phyloP scores from a whole-genome alignment of 2,888 invertebrate species.

The Horisme vitalbata region DNA sequence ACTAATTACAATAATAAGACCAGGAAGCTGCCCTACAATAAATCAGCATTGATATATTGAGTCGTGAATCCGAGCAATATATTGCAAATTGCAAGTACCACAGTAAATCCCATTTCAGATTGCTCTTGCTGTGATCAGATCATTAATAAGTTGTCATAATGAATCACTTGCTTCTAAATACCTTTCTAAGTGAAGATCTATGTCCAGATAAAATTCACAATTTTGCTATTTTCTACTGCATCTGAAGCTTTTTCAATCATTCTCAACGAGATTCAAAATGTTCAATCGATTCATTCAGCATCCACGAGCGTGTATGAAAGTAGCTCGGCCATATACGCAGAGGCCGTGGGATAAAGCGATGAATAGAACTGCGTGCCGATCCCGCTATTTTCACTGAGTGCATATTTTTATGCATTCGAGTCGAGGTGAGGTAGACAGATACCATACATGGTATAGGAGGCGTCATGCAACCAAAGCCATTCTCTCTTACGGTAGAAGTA shows the following conservation, averaged over 20 bases:
- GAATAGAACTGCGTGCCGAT: constrained; percentile 7
- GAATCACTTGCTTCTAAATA: constrained; percentile 11
- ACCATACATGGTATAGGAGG: too few species aligned
- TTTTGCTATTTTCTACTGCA: not conserved
- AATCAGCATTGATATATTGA: constrained; percentile 11
- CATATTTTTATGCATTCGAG: not conserved
- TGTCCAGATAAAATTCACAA: too few species aligned
- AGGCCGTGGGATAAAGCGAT: constrained; percentile 29
- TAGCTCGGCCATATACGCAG: constrained; percentile 16
- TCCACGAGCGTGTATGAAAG: constrained; percentile 20
- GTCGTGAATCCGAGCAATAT: constrained; percentile 9
- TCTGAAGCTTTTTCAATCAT: not conserved
- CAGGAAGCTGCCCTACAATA: not conserved
- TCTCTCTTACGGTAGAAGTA: too few species aligned
- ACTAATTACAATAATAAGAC: constrained; percentile 4
- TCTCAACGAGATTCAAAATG: too few species aligned
- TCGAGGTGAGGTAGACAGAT: too few species aligned
- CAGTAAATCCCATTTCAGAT: constrained; percentile 5
- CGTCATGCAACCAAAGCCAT: too few species aligned
- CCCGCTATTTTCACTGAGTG: constrained; percentile 12
- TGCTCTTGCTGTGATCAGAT: not conserved
- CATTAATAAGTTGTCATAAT: constrained; percentile 11
- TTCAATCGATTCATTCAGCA: constrained; percentile 8
- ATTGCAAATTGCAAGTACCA: not conserved
- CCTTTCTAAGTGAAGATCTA: too few species aligned